Base-by-base conservation (phyloP, 2,113 vertebrate genomes). In the Willisornis vidua region DNA sequence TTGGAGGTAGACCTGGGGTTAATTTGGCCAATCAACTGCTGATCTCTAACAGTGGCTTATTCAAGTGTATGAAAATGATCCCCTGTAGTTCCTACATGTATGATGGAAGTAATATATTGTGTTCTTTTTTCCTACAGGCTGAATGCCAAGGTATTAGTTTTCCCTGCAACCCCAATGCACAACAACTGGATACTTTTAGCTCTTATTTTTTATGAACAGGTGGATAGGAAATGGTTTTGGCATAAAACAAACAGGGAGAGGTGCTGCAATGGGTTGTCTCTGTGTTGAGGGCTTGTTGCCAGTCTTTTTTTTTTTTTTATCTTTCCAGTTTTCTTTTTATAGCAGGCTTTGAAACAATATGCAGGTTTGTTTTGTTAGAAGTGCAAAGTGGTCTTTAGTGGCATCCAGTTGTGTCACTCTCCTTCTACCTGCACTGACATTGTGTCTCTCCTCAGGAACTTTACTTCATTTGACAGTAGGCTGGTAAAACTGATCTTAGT, bases 1-100 rank as follows among this genome's bases (percentile, higher is more conserved):
- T 89, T 89, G 85, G 92, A 92, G 88, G 67, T 86, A 91, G 88
- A 96, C 83, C 51, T 94, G 70, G 74, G 88, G 93, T 97, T 96
- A 96, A 93, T 96, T 91, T 96, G 89, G 90, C 66, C 92, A 87
- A 92, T 83, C 71, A 76, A 39, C 51, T 77, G 85, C 90, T 86
- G 92, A 65, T 96, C 20, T 7, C 57, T 95, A 77, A 46, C 65
- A 86, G 84, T 52, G 82, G 74, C 52, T 67, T 80, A 68, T 90
- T 95, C 58, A 70, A 93, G 85, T 31, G 77, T 10, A 43, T 31
- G 65, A 76, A 90, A 95, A 85, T 7, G 77, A 87, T 96, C 78
- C 39, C 75, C 89, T 67, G 87, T 63, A 92, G 89, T 39, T 95
- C 79, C 37, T 86, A 55, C 81, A 62, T 14, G 15, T 93, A 78